These are phyloP conservation scores for Drosophila littoralis DNA, from an alignment of 1,140 invertebrate species.

Conservation along the genomic window DNA sequence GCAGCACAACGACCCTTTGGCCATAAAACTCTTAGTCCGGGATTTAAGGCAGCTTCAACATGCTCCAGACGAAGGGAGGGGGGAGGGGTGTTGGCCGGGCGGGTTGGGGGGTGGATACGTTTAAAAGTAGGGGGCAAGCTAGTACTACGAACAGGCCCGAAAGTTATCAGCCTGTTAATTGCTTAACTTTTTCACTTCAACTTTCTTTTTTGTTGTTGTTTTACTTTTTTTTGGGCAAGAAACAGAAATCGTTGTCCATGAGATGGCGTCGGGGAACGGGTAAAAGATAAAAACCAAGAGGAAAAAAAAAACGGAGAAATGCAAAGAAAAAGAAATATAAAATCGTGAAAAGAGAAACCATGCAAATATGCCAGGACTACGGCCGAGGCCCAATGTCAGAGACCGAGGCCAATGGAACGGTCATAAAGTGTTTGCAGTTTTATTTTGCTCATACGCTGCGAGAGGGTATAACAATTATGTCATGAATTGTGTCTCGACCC, in stretches of 20 bases:
- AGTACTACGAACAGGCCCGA: slow-evolving; percentile 54
- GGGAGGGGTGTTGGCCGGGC: neutral
- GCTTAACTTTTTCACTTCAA: slow-evolving; percentile 83
- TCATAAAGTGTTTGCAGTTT: slow-evolving; percentile 59
- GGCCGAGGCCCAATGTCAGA: neutral
- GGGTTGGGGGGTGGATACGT: neutral
- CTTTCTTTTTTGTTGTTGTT: slow-evolving; percentile 57
- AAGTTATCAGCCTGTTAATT: slow-evolving; percentile 83
- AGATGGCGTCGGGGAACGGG: neutral
- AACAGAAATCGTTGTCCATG: slow-evolving; percentile 27
- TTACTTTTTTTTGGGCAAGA: slow-evolving; percentile 56
- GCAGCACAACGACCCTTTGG: slow-evolving; percentile 49
- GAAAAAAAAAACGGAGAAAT: slow-evolving; percentile 42
- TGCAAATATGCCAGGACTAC: slow-evolving; percentile 43
- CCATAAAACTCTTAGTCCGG: slow-evolving; percentile 73
- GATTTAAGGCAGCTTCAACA: slow-evolving; percentile 17
- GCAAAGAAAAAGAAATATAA: slow-evolving; percentile 29
- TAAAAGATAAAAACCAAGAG: slow-evolving; percentile 63
- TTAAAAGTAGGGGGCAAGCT: slow-evolving; percentile 6
- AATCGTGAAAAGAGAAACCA: slow-evolving; percentile 45
- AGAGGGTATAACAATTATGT: neutral
- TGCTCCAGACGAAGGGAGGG: neutral
- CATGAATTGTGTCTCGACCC: no score
- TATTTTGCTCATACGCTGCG: slow-evolving; percentile 30
- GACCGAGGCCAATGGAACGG: slow-evolving; percentile 23